phyloP scores from a whole-genome alignment of 2,113 vertebrate genomes.

The Chloroceryle aenea region DNA sequence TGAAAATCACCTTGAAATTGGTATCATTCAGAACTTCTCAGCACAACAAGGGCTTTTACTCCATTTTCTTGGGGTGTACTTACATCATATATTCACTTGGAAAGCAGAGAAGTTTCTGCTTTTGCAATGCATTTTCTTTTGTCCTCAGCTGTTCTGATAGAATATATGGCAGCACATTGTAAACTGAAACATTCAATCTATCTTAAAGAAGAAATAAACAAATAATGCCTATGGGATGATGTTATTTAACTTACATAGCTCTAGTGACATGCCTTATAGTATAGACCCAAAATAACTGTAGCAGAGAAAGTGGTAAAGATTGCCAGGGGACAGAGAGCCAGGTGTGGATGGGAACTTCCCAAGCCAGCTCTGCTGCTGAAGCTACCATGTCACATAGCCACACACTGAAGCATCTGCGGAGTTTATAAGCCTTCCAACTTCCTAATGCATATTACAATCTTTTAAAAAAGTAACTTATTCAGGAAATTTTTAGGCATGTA shows the following conservation, averaged over 20 bases:
- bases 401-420: background rate
- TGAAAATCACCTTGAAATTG: background rate
- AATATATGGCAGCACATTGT: background rate
- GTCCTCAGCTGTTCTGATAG: background rate
- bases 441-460: background rate
- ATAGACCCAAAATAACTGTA: background rate
- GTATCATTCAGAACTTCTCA: background rate
- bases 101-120: constrained; percentile 8
- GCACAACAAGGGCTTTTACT: background rate
- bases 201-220: background rate
- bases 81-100: background rate
- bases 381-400: background rate
- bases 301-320: background rate
- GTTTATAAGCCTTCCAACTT: background rate
- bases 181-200: background rate
- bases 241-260: background rate
- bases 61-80: background rate
- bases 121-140: background rate
- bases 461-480: background rate
- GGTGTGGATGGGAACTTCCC: background rate
- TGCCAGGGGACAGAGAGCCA: background rate
- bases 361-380: background rate
- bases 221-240: background rate
- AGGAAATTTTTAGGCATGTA: background rate
- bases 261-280: background rate